phyloP scores from a whole-genome alignment of 2,113 vertebrate species.

The Ptilorrhoa leucosticta region DNA sequence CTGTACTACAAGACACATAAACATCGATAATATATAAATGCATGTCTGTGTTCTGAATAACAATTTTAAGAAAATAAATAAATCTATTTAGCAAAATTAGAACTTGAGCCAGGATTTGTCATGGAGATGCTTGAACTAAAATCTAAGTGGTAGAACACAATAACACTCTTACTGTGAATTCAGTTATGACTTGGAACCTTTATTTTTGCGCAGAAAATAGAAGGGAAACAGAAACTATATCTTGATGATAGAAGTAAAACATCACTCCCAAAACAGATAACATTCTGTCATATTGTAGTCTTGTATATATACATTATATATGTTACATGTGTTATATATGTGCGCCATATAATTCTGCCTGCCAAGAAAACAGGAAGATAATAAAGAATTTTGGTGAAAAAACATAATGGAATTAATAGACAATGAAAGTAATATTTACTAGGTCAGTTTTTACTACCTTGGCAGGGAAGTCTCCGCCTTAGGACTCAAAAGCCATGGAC shows the following conservation, averaged over 20 bases:
- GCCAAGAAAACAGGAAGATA: not conserved
- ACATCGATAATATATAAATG: not conserved
- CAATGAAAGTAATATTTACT: not conserved
- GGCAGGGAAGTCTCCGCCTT: not conserved
- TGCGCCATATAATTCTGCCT: not conserved
- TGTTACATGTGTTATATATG: not conserved
- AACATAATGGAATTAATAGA: not conserved
- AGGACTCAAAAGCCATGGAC: not conserved
- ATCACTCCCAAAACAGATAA: not conserved
- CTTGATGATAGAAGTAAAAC: not conserved
- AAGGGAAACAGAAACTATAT: not conserved
- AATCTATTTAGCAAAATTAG: not conserved
- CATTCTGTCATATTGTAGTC: not conserved
- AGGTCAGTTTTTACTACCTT: not conserved
- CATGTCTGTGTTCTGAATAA: not conserved
- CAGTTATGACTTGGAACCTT: not conserved
- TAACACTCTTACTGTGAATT: not conserved
- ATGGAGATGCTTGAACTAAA: not conserved
- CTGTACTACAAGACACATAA: not conserved
- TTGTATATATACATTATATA: not conserved
- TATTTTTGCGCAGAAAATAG: not conserved
- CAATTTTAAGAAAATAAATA: not conserved
- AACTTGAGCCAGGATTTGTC: not conserved
- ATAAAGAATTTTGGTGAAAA: accelerated
- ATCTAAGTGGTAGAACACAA: not conserved